Evolutionary conservation across 2,888 invertebrate species (phyloP).

Genomic region (Perizoma flavofasciatum): DNA sequence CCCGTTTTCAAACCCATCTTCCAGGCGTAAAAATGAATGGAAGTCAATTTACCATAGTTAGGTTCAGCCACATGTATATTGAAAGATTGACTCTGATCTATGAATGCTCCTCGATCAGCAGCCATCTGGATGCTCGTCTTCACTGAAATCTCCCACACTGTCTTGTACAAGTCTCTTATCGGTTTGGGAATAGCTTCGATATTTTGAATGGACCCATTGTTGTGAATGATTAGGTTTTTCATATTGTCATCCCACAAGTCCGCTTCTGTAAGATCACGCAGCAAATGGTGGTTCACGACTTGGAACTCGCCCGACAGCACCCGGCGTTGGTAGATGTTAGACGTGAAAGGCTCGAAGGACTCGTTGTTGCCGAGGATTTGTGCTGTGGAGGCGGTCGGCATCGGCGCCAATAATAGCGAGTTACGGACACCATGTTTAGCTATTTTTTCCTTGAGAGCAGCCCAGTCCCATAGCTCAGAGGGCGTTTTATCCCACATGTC

Average conservation of each 20-base stretch:
- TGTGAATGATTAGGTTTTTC: slow-evolving; percentile 96
- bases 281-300: slow-evolving; percentile 97
- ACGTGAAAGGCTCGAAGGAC: slow-evolving; percentile 98
- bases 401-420: slow-evolving; percentile 96
- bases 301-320: slow-evolving; percentile 98
- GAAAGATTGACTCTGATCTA: slow-evolving; percentile 99
- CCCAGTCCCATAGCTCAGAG: slow-evolving; percentile 96
- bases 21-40: slow-evolving; percentile 99
- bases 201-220: slow-evolving; percentile 96
- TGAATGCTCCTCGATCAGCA: slow-evolving; percentile 98
- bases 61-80: slow-evolving; percentile 99
- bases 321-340: slow-evolving; percentile 96
- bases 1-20: slow-evolving; percentile 98
- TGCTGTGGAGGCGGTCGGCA: slow-evolving; percentile 99
- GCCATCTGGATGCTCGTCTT: slow-evolving; percentile 98
- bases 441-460: slow-evolving; percentile 91
- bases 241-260: slow-evolving; percentile 97
- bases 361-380: slow-evolving; percentile 99
- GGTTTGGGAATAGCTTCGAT: slow-evolving; percentile 93
- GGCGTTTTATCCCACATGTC: slow-evolving; percentile 98
- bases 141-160: slow-evolving; percentile 98
- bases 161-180: slow-evolving; percentile 95
- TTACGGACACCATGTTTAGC: slow-evolving; percentile 95
- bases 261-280: slow-evolving; percentile 95
- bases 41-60: slow-evolving; percentile 95